phyloP scores from a whole-genome alignment of 2,888 invertebrate species.

The Troides oblongomaculatus region DNA sequence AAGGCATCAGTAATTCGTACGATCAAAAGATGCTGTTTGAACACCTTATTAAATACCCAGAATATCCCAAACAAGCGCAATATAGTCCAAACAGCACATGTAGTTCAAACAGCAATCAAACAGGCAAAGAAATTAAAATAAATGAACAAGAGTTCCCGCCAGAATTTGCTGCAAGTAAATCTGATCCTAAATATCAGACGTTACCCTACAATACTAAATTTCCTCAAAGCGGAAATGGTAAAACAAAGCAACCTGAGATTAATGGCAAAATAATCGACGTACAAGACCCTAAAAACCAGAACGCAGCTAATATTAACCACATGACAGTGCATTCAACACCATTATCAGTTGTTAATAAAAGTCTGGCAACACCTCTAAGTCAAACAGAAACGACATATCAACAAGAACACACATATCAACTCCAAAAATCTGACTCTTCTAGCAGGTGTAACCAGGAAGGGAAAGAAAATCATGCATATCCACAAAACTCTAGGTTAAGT shows the following conservation, averaged over 20 bases:
- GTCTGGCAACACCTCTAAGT: slow-evolving; percentile 82
- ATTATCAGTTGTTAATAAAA: slow-evolving; percentile 80
- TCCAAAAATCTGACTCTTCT: slow-evolving; percentile 76
- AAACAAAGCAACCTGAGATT: slow-evolving; percentile 60
- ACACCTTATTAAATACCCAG: slow-evolving; percentile 71
- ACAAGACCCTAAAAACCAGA: slow-evolving; percentile 58
- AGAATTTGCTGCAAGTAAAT: slow-evolving; percentile 89
- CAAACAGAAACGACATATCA: slow-evolving; percentile 79
- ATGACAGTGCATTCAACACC: slow-evolving; percentile 80
- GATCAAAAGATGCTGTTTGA: slow-evolving; percentile 70
- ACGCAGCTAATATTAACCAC: slow-evolving; percentile 65
- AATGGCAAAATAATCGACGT: slow-evolving; percentile 61
- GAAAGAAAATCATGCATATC: slow-evolving; percentile 79
- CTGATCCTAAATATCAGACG: slow-evolving; percentile 95
- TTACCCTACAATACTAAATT: slow-evolving; percentile 94
- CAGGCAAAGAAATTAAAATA: slow-evolving; percentile 71
- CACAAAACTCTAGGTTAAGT: slow-evolving; percentile 72
- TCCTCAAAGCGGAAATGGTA: slow-evolving; percentile 79
- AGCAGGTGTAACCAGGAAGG: slow-evolving; percentile 76
- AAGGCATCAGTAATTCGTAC: slow-evolving; percentile 72
- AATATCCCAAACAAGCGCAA: slow-evolving; percentile 74
- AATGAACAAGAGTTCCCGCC: slow-evolving; percentile 80
- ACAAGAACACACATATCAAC: slow-evolving; percentile 75
- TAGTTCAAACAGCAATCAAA: slow-evolving; percentile 75
- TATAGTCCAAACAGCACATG: slow-evolving; percentile 80